Conservation (phyloP, 2,888 invertebrate genomes). For the Stenchaetothrips biformis region DNA sequence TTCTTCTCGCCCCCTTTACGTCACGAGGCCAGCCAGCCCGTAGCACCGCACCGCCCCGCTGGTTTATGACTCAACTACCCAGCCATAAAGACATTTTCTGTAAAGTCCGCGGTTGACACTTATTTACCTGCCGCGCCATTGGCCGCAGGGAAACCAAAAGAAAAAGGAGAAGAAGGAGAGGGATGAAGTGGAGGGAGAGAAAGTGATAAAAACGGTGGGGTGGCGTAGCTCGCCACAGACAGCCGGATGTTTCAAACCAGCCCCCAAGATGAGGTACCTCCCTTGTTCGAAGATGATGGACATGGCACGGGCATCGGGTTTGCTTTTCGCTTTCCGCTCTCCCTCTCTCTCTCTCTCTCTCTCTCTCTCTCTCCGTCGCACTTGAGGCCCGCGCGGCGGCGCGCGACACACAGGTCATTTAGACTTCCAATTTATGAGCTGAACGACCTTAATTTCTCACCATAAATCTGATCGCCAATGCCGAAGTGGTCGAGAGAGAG, state of each 20-base stretch:
- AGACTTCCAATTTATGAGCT: conserved; percentile 20
- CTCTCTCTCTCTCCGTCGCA: not conserved
- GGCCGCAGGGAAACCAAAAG: no score
- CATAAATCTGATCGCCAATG: conserved; percentile 20
- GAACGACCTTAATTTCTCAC: conserved; percentile 16
- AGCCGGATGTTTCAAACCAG: no score
- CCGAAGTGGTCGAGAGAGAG: not conserved
- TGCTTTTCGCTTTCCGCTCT: not conserved
- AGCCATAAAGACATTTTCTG: not conserved
- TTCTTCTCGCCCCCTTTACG: not conserved
- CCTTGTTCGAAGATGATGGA: no score
- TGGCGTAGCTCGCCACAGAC: not conserved
- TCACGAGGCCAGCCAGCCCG: not conserved
- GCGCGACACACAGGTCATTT: conserved; percentile 15
- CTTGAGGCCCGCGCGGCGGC: not conserved
- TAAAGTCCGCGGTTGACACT: not conserved
- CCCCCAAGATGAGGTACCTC: no score
- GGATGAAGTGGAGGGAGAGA: no score
- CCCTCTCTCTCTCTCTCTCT: not conserved
- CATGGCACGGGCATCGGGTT: no score
- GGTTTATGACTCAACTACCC: not conserved
- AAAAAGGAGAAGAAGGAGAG: no score
- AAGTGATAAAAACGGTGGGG: no score
- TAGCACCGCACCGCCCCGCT: no score
- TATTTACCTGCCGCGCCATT: no score